Conservation (phyloP, 2,113 vertebrate genomes). For the Thinocorus orbignyianus region DNA sequence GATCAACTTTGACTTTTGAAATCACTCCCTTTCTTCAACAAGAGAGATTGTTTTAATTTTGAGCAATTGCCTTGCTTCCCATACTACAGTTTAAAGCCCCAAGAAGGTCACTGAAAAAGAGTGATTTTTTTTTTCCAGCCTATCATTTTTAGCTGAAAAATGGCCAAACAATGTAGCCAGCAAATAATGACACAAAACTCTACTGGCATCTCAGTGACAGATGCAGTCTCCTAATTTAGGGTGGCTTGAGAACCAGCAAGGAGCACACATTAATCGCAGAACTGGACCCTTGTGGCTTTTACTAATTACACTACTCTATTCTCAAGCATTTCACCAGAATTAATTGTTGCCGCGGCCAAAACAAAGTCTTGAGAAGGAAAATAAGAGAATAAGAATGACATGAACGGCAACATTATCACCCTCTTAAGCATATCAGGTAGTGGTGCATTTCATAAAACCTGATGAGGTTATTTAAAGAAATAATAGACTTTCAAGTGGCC, state of each 20-base stretch:
- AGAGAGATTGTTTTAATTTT: constrained; percentile 53
- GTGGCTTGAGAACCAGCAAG: not conserved
- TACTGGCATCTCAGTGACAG: not conserved
- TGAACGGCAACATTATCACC: not conserved
- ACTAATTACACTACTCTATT: not conserved
- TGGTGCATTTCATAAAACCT: not conserved
- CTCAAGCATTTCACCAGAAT: not conserved
- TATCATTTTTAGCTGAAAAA: not conserved
- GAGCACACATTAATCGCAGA: not conserved
- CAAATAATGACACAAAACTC: not conserved
- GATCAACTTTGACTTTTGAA: not conserved
- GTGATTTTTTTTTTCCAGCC: not conserved
- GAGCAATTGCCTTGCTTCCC: not conserved
- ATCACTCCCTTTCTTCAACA: constrained; percentile 15
- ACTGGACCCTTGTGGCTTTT: not conserved
- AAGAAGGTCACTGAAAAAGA: not conserved
- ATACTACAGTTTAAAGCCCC: not conserved
- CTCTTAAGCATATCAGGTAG: not conserved
- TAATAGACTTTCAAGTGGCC: not conserved
- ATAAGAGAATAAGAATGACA: not conserved
- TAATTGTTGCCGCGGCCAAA: not conserved
- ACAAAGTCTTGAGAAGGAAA: not conserved
- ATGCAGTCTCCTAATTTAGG: not conserved
- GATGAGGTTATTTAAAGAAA: not conserved
- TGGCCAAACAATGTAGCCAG: not conserved